phyloP scores from a whole-genome alignment of 2,113 vertebrate genomes.

The Phrynosoma platyrhinos region DNA sequence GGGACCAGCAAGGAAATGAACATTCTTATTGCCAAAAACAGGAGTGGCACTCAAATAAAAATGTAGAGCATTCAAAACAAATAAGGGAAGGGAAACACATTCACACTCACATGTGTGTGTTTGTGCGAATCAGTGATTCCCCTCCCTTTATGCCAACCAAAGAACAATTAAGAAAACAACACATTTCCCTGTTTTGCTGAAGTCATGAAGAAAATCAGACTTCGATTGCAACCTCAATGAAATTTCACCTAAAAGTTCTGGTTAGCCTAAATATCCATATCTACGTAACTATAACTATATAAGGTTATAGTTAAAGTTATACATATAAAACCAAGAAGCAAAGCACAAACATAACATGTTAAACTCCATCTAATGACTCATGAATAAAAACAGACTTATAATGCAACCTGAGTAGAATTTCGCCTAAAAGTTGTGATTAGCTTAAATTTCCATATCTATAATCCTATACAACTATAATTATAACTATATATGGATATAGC shows the following conservation, averaged over 20 bases:
- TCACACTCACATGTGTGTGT: neutral
- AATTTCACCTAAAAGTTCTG: neutral
- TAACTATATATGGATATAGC: neutral
- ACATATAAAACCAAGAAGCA: too few species aligned
- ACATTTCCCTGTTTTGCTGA: neutral
- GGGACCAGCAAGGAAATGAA: neutral
- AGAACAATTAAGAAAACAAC: neutral
- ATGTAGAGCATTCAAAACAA: too few species aligned
- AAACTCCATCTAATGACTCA: too few species aligned
- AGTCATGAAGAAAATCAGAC: neutral
- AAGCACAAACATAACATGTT: too few species aligned
- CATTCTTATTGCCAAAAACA: neutral
- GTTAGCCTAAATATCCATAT: neutral
- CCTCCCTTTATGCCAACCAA: neutral
- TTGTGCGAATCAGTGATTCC: neutral
- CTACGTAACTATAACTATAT: too few species aligned
- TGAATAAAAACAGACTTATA: too few species aligned
- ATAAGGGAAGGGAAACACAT: too few species aligned
- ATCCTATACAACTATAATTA: neutral
- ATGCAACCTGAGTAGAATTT: too few species aligned
- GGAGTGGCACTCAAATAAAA: neutral
- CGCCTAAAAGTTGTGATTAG: neutral
- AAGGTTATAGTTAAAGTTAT: too few species aligned
- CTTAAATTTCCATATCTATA: too few species aligned
- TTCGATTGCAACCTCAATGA: neutral